Percentiles rank a stretch among this genome's conserved stretches.
These are phyloP conservation scores for Spheniscus mendiculus DNA, from an alignment of 2,113 vertebrate genomes.

Conservation along the genomic window DNA sequence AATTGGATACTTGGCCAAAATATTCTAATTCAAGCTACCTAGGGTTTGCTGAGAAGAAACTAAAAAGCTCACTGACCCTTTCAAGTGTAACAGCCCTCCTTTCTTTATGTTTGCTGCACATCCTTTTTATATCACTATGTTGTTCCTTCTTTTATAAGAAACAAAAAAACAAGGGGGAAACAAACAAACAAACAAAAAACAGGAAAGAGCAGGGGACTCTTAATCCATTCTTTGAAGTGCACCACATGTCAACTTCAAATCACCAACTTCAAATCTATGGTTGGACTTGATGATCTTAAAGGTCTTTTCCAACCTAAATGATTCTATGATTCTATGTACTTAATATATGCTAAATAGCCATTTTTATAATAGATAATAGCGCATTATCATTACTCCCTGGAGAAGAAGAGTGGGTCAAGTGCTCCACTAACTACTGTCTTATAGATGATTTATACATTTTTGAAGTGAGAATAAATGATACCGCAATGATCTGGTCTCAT, in stretches of 20 bases:
- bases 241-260: not conserved
- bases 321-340: too few species aligned
- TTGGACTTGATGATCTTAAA: too few species aligned
- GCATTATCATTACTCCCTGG: not conserved
- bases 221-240: not conserved
- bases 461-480: not conserved
- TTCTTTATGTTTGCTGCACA: not conserved
- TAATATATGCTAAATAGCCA: not conserved
- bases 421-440: not conserved
- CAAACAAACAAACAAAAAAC: too few species aligned
- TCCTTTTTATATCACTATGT: not conserved
- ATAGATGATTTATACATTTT: not conserved
- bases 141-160: not conserved
- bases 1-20: not conserved
- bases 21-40: not conserved
- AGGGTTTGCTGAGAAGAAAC: not conserved
- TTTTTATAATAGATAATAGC: not conserved
- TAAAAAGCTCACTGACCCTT: not conserved
- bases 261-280: not conserved
- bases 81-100: not conserved
- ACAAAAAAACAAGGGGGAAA: fast-evolving
- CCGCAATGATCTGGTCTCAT: not conserved
- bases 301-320: too few species aligned
- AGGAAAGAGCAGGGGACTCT: not conserved
- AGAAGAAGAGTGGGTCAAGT: not conserved